Evolutionary conservation across 2,113 vertebrate species (phyloP), one percentile per base, ranked within the genome.

Genomic region (Petrocephalus zakoni): DNA sequence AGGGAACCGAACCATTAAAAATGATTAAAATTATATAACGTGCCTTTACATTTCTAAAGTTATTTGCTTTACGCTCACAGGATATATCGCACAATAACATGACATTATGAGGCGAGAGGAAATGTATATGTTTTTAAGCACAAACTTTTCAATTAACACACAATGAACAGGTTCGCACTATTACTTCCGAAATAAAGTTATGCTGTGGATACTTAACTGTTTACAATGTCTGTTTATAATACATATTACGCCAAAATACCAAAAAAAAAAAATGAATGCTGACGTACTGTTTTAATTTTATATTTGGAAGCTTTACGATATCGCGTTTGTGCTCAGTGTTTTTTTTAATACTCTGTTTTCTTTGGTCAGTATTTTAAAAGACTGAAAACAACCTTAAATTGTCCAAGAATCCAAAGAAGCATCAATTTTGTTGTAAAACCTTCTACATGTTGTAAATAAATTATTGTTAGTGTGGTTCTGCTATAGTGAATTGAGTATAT

Each of bases 1-100:
- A 42, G 72, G 72, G 34, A 19, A 42, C 29, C 13, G 34, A 42
- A 42, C 29, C 72, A 78, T 78, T 7, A 78, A 78, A 78, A 78
- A 29, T 78, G 72, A 78, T 78, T 78, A 78, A 78, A 42, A 78
- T 78, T 15, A 78, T 78, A 78, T 78, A 78, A 78, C 72, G 5
- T 13, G 37, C 11, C 25, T 78, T 78, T 78, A 78, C n/a, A 78
- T 78, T 19, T 78, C 11, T 78, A 19, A 42, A 5, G 34, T 19
- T 78, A 42, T 78, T 42, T 78, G 19, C 34, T 9, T 42, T 37
- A 42, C 72, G 42, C 15, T 34, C 72, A 78, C 72, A 21, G 17
- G 17, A 78, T 37, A 78, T 42, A 78, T 37, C 5, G 72, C 17
- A 37, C 11, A 78, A 8, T 78, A 78, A 78, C 72, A 34, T 5